Base-by-base conservation (phyloP, 2,888 invertebrate species). In the Zygogramma bicolorata region DNA sequence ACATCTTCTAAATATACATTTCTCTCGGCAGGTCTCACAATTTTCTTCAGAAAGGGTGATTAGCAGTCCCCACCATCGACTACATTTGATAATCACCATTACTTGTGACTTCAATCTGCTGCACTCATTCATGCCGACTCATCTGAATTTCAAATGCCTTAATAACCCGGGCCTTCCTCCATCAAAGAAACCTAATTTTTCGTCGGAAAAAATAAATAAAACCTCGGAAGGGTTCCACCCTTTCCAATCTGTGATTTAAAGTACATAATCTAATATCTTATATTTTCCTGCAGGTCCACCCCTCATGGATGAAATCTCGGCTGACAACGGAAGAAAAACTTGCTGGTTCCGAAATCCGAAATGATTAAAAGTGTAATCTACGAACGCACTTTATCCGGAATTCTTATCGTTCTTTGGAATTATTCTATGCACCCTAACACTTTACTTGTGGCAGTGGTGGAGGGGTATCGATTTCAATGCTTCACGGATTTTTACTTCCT, bases 321-420 rank as follows among this genome's bases (percentile, higher is more conserved):
- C 59, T 74, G 71, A 74, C 65, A 70, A 68, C 67, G 60, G 34
- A 67, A 72, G 73, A 73, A 68, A 73, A 70, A 71, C 67, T 58
- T 31, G 42, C 70, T 58, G 62, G 49, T 68, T 68, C 69, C 74
- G 27, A 81, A 82, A 83, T 83, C 82, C 82, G 74, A 81, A 83
- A 84, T 84, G 85, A 85, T 85, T 85, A 84, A 84, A 84, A 84
- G 84, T 83, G 84, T 84, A 84, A 84, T 84, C 85, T 84, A 81
- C 81, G 81, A 82, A 83, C 83, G 84, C 84, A 82, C 81, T 83
- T 83, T 79, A 82, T 83, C 81, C 81, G 75, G 73, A 77, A 80
- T 82, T 82, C 81, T 79, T 81, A 81, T 79, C 79, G 75, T 78
- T 78, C 77, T 78, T 79, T 74, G 73, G 73, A 75, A 75, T 65